Base-by-base conservation (phyloP, 2,113 vertebrate genomes). In the Chelonoidis abingdonii region DNA sequence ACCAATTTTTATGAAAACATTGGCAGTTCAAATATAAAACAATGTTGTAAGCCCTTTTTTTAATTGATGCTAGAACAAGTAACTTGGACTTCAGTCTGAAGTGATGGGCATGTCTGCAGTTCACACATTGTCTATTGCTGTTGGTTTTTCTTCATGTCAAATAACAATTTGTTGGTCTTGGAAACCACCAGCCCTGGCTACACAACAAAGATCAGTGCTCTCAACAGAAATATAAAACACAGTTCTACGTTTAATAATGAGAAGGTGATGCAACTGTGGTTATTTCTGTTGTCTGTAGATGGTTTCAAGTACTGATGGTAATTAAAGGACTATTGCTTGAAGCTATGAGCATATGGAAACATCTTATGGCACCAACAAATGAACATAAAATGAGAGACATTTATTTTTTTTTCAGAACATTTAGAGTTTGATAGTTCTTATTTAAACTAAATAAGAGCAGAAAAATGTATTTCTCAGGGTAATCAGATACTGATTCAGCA, bases 401-500 rank as follows among this genome's bases (percentile, higher is more conserved):
- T 86, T 49, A 47, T 49, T 75, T 31, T 78, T 59, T 84, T 87
- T 81, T 91, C 72, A n/a, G 83, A 86, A 56, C 86, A 72, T 3
- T 93, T 35, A 54, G 41, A 89, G 80, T n/a, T 87, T 90, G 76
- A 91, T 62, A 90, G 62, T 80, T 92, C 49, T 16, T 93, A 27
- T 69, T 89, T 86, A 92, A 92, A 84, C 2, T 94, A 94, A 96
- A 96, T 89, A 78, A 93, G 54, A 95, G 50, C 72, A 91, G 85
- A 14, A 94, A 62, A 62, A 35, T 38, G 83, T 1, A 12, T 94
- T 82, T 96, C 17, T 54, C 57, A 90, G 41, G 38, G 21, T 72
- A 89, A 59, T 29, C 27, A 11, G 38, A 80, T 2, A 14, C 86
- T 78, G 38, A 89, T 93, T 92, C 56, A 78, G 56, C 22, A 89